Base-by-base conservation (phyloP, 1,140 invertebrate genomes). In the Drosophila ambigua region DNA sequence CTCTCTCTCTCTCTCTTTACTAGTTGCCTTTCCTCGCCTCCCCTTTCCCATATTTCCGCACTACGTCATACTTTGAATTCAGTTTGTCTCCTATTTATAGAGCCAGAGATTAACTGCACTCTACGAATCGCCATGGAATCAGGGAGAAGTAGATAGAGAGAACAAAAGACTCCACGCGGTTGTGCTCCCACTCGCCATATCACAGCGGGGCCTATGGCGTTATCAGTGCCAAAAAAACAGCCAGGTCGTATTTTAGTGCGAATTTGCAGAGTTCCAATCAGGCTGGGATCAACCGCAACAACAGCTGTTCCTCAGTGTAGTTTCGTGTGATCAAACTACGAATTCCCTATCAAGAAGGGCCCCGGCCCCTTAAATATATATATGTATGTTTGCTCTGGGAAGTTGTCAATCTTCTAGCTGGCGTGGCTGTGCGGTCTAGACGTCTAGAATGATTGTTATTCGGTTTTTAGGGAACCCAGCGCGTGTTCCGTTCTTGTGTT, bases 11-110 rank as follows among this genome's bases (percentile, higher is more conserved):
- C 41, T 55, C 61, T 39, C 11, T 13, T 11, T 11, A 39, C 35
- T 39, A 39, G 61, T 65, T 60, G 48, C 28, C 69, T 28, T 58
- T 54, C 24, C 31, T 61, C 51, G 45, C 20, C 52, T 52, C 51
- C 48, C 20, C 52, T 57, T 23, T 35, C 28, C 53, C 49, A 31
- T 28, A 58, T 41, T 57, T 64, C 43, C 46, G 55, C 16, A 71
- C 55, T 71, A 74, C 81, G 75, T 85, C 67, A 69, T 64, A 44
- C 43, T 31, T 64, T 62, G 54, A 77, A 78, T 87, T 82, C 71
- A 73, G 74, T 87, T 71, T 69, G 58, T 73, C 80, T 74, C 73
- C 81, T 84, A 84, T 84, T 84, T 74, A 71, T 84, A 87, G 35
- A 39, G 82, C 16, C 24, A 24, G 15, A 45, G 61, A 79, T 84